Evolutionary conservation across 1,140 invertebrate species (phyloP).

Genomic region (Drosophila biarmipes): DNA sequence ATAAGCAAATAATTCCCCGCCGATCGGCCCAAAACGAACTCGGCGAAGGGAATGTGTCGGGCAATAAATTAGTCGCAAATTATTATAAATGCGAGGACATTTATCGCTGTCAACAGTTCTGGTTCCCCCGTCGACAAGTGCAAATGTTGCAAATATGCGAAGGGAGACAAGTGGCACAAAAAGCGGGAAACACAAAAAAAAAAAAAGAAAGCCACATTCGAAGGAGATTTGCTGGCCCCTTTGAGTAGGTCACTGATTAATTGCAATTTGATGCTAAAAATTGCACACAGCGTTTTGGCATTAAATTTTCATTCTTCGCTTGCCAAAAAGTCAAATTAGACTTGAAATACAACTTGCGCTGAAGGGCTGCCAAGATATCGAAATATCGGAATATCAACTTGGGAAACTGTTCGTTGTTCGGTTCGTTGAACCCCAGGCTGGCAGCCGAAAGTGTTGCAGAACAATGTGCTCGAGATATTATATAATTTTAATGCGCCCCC

Average conservation of each 20-base stretch:
- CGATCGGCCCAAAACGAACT: constrained; percentile 41
- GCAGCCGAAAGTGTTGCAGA: constrained; percentile 21
- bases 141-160: constrained; percentile 46
- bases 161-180: constrained; percentile 23
- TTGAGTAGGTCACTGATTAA: constrained; percentile 62
- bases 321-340: constrained; percentile 39
- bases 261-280: constrained; percentile 82
- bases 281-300: constrained; percentile 53
- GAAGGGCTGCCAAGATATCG: constrained; percentile 22
- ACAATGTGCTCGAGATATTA: constrained; percentile 37
- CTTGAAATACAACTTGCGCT: constrained; percentile 16
- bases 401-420: neutral
- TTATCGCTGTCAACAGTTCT: constrained; percentile 65
- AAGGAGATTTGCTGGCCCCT: constrained; percentile 34
- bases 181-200: neutral
- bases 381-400: constrained; percentile 6
- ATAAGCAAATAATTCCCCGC: constrained; percentile 45
- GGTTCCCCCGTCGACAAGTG: constrained; percentile 64
- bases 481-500: constrained; percentile 46
- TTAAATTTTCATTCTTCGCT: constrained; percentile 34
- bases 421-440: constrained; percentile 40
- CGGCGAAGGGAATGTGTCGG: constrained; percentile 49
- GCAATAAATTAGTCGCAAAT: constrained; percentile 80
- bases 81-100: constrained; percentile 79
- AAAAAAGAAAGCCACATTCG: constrained; percentile 43